These are phyloP conservation scores for Champsocephalus gunnari DNA, from an alignment of 2,797 vertebrate genomes.

Conservation along the genomic window DNA sequence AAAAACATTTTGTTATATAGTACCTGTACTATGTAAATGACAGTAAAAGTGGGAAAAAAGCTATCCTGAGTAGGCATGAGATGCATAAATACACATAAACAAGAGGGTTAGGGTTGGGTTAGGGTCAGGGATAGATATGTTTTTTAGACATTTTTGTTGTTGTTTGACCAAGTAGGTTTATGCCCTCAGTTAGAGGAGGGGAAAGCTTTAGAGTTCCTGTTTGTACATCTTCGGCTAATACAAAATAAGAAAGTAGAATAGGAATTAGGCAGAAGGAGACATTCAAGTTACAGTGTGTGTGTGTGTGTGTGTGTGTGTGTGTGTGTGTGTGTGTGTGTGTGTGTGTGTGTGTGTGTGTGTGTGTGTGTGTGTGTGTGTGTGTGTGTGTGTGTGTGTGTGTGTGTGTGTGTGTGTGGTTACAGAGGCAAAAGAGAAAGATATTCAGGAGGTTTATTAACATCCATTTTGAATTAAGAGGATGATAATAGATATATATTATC, in stretches of 20 bases:
- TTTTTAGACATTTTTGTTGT: too few relatives aligned
- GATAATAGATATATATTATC: not conserved
- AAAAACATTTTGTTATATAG: too few relatives aligned
- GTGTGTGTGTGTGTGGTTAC: not conserved
- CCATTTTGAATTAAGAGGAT: not conserved
- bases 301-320: not conserved
- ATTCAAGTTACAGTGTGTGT: not conserved
- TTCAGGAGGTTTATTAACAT: not conserved
- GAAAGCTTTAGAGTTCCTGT: too few relatives aligned
- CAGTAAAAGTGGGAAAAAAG: too few relatives aligned
- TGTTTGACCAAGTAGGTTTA: too few relatives aligned
- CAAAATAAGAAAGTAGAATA: not conserved
- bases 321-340: not conserved
- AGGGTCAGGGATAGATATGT: too few relatives aligned
- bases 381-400: too few relatives aligned
- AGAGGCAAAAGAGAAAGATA: not conserved
- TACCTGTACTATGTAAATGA: too few relatives aligned
- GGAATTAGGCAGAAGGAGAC: not conserved
- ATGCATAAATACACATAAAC: too few relatives aligned
- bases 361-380: not conserved
- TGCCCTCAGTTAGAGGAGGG: too few relatives aligned
- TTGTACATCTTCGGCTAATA: not conserved
- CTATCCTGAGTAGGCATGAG: too few relatives aligned
- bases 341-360: not conserved
- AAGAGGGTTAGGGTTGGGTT: too few relatives aligned